Conservation (phyloP, 2,797 vertebrate genomes). For the Microctenopoma lineatum region DNA sequence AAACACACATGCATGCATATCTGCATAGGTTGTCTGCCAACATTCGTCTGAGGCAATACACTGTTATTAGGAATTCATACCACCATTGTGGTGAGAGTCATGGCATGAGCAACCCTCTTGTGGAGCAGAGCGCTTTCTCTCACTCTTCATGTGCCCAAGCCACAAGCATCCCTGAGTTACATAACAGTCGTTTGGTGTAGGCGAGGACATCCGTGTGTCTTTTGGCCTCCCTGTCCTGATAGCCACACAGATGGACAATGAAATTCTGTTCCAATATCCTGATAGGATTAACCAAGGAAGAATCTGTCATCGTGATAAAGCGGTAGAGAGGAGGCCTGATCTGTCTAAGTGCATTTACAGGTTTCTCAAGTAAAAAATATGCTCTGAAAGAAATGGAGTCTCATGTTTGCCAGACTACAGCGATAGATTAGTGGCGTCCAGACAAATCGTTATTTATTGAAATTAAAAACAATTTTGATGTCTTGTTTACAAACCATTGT, state of each 20-base stretch:
- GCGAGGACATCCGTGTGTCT: constrained; percentile 50
- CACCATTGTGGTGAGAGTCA: constrained; percentile 46
- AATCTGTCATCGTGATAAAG: constrained; percentile 52
- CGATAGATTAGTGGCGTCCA: background rate
- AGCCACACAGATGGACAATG: constrained; percentile 53
- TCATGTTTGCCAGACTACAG: constrained; percentile 22
- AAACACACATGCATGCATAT: constrained; percentile 40
- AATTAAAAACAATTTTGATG: constrained; percentile 6
- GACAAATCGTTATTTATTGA: constrained; percentile 54
- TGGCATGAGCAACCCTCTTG: constrained; percentile 31
- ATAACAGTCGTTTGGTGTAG: constrained; percentile 58
- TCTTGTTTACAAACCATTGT: constrained; percentile 6
- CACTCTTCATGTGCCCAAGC: constrained; percentile 48
- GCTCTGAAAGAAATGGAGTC: constrained; percentile 15
- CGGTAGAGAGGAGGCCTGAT: constrained; percentile 47
- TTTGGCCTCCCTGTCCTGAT: constrained; percentile 37
- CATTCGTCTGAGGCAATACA: constrained; percentile 32
- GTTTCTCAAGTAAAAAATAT: constrained; percentile 52
- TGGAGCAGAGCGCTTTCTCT: constrained; percentile 46
- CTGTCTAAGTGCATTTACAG: constrained; percentile 62
- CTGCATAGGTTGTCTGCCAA: constrained; percentile 34
- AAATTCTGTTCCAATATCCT: constrained; percentile 58
- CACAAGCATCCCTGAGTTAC: constrained; percentile 68
- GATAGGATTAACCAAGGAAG: constrained; percentile 43
- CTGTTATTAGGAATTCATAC: constrained; percentile 55